Base-by-base conservation (phyloP, 2,888 invertebrate genomes). In the Caenorhabditis afra region DNA sequence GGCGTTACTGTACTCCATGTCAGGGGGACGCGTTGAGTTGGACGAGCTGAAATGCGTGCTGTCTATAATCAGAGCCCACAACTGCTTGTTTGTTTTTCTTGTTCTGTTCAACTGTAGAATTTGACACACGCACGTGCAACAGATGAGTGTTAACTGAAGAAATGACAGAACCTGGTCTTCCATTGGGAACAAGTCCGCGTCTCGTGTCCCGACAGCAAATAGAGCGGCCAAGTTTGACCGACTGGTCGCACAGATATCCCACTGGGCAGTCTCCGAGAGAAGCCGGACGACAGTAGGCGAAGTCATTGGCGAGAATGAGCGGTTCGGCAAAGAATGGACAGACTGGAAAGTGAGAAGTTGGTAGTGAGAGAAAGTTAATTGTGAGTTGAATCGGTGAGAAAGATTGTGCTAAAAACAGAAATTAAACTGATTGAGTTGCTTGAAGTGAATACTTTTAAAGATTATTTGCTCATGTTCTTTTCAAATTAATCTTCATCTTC, bases 281-380 rank as follows among this genome's bases (percentile, higher is more conserved):
- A 1, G 88, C 85, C 10, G 87, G 88, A 37, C 87, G 85, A 68
- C 88, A 88, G 73, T 85, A 88, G n/a, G 85, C 81, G 55, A 85
- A 88, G 70, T 88, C 88, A 11, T 82, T 81, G 41, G 85, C 79
- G 53, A 87, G 64, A 57, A 88, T 80, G 22, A 88, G 81, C 3
- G 88, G 88, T 35, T 86, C 85, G 41, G 88, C 87, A 61, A 84
- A 79, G 79, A 88, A 88, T 20, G 88, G 88, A 71, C 88, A 88
- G 22, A 88, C 88, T 87, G 81, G 68, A 86, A 83, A 52, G 23
- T 39, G 52, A 45, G 47, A 35, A 23, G 41, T 22, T 22, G 20
- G 47, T 23, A 20, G 18, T 52, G 18, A 62, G 44, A 52, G 37
- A 44, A 57, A 49, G 41, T 35, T 41, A 65, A 8, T n/a, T 66